Evolutionary conservation across 37 sponge, comb jelly and placozoan species (phyloP).

Genomic region (Lycopodina hypogea): DNA sequence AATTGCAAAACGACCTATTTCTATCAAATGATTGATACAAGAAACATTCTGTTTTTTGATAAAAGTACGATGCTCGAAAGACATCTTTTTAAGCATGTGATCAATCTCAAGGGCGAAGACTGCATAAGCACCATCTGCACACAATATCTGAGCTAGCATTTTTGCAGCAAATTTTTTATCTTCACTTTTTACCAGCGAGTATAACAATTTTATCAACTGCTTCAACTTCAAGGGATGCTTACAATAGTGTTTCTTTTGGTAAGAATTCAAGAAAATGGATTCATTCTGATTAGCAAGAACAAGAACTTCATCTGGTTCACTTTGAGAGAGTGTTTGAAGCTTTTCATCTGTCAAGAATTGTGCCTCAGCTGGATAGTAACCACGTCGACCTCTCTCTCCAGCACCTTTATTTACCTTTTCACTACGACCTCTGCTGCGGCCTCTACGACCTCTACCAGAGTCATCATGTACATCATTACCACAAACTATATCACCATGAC

Average conservation of each 20-base stretch:
- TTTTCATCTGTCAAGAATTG: neutral
- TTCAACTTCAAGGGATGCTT: constrained; percentile 23
- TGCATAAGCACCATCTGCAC: constrained; percentile 9
- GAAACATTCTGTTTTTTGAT: constrained; percentile 25
- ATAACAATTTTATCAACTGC: constrained; percentile 28
- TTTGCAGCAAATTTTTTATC: constrained; percentile 10
- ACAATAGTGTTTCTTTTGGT: neutral
- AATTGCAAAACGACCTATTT: constrained; percentile 34
- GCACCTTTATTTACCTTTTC: neutral
- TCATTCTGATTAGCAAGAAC: constrained; percentile 21
- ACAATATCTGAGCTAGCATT: constrained; percentile 24
- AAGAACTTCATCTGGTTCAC: neutral
- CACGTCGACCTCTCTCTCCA: neutral
- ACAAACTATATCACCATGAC: neutral
- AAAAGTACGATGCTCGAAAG: constrained; percentile 5
- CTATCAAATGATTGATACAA: constrained; percentile 21
- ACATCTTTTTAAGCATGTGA: constrained; percentile 29
- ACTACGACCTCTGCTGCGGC: neutral
- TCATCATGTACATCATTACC: constrained; percentile 11
- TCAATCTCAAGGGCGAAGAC: constrained; percentile 15
- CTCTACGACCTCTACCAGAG: neutral
- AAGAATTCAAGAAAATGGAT: constrained; percentile 29
- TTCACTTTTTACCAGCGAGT: constrained; percentile 11
- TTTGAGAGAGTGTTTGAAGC: constrained; percentile 6
- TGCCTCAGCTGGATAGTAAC: neutral